Base-by-base conservation (phyloP, 2,888 invertebrate genomes). In the Eulithis testata region DNA sequence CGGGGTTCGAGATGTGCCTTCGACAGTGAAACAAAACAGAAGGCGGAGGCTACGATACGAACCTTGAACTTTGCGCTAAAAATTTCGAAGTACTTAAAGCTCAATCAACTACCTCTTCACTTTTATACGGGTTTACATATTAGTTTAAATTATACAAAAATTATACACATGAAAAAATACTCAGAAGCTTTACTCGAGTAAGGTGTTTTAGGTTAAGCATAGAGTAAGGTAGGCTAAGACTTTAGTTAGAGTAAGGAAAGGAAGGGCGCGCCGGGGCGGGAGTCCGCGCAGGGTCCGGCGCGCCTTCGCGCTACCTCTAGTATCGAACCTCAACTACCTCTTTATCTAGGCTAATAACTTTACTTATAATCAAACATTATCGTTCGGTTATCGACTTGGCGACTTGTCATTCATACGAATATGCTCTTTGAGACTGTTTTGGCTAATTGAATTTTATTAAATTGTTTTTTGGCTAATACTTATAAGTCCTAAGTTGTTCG, bases 111-210 rank as follows among this genome's bases (percentile, higher is more conserved):
- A 93, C 92, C 92, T 92, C 92, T 92, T 91, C 91, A 91, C 88
- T 90, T 92, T 92, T 92, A 91, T 92, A 92, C 92, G 93, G 93
- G 92, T 93, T 92, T 92, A 91, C 91, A 92, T 88, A 91, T 90
- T 92, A 92, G 92, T 92, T 91, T 91, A 93, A 73, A 93, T 92
- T 92, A 92, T 93, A 93, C 92, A 93, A 89, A 67, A 60, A 64
- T 63, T 89, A 90, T 89, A 89, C 91, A 91, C 90, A 91, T 86
- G 88, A 91, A 88, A 86, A 78, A 93, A 93, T 93, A 93, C 92
- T 93, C 92, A 93, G 88, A 92, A 92, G 92, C 92, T 93, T 92
- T 91, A 92, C 91, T 91, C 83, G 90, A 86, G 91, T 92, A 91
- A 91, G 91, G 91, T 90, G 87, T 88, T 77, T 71, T 90, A 88